Conservation (phyloP, 2,888 invertebrate species). For the Tiliacea citrago region DNA sequence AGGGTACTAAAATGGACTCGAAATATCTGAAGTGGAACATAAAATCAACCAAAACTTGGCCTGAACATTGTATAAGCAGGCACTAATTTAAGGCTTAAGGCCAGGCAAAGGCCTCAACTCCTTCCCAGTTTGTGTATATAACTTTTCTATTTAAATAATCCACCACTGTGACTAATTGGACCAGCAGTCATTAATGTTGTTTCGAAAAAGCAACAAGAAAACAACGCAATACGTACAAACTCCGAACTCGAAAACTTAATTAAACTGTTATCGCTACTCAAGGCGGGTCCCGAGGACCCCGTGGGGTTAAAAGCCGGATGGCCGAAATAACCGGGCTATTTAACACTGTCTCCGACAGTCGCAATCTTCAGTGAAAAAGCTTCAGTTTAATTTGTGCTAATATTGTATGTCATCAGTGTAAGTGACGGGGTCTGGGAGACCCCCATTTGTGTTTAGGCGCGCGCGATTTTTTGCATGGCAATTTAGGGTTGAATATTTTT, state of each 20-base stretch:
- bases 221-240: constrained; percentile 56
- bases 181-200: constrained; percentile 46
- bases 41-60: constrained; percentile 9
- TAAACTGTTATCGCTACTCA: constrained; percentile 74
- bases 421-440: constrained; percentile 49
- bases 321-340: constrained; percentile 75
- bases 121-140: constrained; percentile 24
- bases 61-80: constrained; percentile 22
- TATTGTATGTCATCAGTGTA: constrained; percentile 58
- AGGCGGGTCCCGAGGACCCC: constrained; percentile 58
- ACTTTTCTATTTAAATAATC: constrained; percentile 49
- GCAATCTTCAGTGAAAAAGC: constrained; percentile 69
- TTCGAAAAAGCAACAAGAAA: constrained; percentile 59
- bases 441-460: constrained; percentile 58
- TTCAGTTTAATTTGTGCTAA: constrained; percentile 62
- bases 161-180: constrained; percentile 33
- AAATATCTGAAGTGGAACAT: constrained; percentile 11
- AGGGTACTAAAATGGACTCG: background rate
- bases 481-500: constrained; percentile 49
- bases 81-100: constrained; percentile 24
- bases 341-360: constrained; percentile 76
- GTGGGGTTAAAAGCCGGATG: constrained; percentile 68
- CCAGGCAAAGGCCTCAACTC: constrained; percentile 12
- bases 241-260: constrained; percentile 73
- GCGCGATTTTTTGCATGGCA: constrained; percentile 43